Percentiles rank a stretch among this genome's conserved stretches.
These are phyloP conservation scores for Chrysogorgia sp. DNA, from an alignment of 92 coral and sea anemone species.

Conservation along the genomic window DNA sequence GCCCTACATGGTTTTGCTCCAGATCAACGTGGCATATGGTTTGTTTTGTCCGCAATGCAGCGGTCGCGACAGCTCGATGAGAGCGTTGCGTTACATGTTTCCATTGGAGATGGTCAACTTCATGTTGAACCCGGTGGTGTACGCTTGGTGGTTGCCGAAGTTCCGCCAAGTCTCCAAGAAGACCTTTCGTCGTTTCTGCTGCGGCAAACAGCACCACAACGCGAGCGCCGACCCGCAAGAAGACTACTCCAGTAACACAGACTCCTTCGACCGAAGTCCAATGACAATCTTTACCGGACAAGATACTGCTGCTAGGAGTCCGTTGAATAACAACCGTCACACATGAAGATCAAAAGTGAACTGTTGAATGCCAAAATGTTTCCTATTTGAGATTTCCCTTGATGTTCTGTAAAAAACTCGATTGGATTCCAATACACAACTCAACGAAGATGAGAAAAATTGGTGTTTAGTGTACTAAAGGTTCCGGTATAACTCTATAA, in stretches of 20 bases:
- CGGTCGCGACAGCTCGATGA: background rate
- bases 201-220: conserved; percentile 13
- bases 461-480: too few relatives aligned
- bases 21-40: background rate
- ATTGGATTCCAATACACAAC: too few relatives aligned
- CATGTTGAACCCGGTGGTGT: conserved; percentile 14
- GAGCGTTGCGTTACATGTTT: background rate
- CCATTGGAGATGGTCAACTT: conserved; percentile 40
- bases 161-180: conserved; percentile 38
- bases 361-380: too few relatives aligned
- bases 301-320: background rate
- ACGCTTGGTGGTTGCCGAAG: conserved; percentile 41
- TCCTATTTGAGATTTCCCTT: too few relatives aligned
- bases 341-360: background rate
- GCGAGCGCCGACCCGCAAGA: background rate
- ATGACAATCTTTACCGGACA: conserved; percentile 35
- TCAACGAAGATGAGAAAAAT: too few relatives aligned
- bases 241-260: conserved; percentile 19
- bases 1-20: conserved; percentile 24
- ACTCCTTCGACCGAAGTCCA: conserved; percentile 4
- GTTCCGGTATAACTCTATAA: too few relatives aligned
- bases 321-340: conserved; percentile 32
- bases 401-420: too few relatives aligned
- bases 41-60: conserved; percentile 8
- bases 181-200: conserved; percentile 11